Percentiles rank a stretch among this genome's conserved stretches.
These are phyloP conservation scores for Diploptera punctata DNA, from an alignment of 2,888 invertebrate species.

Conservation along the genomic window DNA sequence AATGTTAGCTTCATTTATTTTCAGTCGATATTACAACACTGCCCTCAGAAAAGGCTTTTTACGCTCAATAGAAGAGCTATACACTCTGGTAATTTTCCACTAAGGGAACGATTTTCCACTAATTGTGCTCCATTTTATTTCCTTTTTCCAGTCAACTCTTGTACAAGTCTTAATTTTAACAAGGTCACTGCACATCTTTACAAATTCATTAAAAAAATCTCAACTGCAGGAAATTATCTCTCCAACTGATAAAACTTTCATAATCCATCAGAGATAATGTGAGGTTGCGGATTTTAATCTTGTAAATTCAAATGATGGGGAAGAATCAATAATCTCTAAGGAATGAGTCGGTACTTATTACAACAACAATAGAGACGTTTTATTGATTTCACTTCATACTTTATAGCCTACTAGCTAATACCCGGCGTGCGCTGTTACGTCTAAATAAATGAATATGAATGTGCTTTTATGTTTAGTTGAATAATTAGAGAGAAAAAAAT, in stretches of 20 bases:
- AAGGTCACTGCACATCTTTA: conserved; percentile 2
- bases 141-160: neutral
- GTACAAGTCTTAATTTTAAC: neutral
- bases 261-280: neutral
- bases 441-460: too few species aligned
- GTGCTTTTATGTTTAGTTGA: too few species aligned
- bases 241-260: neutral
- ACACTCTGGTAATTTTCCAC: conserved; percentile 8
- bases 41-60: neutral
- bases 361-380: too few species aligned
- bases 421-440: too few species aligned
- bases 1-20: neutral
- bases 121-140: neutral
- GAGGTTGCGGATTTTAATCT: neutral
- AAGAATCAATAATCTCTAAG: too few species aligned
- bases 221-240: neutral
- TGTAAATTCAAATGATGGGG: too few species aligned
- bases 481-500: too few species aligned
- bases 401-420: too few species aligned
- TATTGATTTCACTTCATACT: too few species aligned
- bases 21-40: neutral
- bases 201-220: neutral
- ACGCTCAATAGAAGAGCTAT: conserved; percentile 2
- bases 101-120: conserved; percentile 11
- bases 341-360: too few species aligned